phyloP scores from a whole-genome alignment of 2,113 vertebrate genomes.

The Labrus mixtus region DNA sequence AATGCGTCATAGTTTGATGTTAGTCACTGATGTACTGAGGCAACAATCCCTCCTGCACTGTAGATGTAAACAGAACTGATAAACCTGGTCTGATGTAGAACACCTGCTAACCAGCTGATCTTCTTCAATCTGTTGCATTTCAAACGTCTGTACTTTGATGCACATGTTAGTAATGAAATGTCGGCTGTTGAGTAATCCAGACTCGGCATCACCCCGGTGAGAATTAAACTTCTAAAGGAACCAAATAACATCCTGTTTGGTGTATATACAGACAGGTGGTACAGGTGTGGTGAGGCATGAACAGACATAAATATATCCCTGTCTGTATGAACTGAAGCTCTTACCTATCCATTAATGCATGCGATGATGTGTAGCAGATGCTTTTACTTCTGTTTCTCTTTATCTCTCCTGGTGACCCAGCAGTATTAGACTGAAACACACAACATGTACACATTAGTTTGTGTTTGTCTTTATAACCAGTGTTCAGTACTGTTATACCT shows the following conservation, averaged over 20 bases:
- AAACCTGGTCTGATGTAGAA: constrained; percentile 8
- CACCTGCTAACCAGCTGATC: not conserved
- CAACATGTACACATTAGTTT: constrained; percentile 4
- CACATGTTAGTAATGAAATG: not conserved
- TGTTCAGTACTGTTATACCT: not conserved
- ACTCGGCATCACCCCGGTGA: not conserved
- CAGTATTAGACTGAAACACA: constrained; percentile 84
- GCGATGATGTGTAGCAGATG: constrained; percentile 82
- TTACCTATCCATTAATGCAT: constrained; percentile 88
- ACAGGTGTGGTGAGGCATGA: not conserved
- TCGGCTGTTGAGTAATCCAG: not conserved
- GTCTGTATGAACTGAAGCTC: constrained; percentile 11
- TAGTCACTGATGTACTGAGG: not conserved
- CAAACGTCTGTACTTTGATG: not conserved
- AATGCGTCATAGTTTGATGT: not conserved
- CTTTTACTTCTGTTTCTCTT: constrained; percentile 87
- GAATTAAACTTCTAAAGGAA: not conserved
- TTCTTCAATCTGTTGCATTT: not conserved
- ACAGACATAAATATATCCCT: not conserved
- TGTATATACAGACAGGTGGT: not conserved
- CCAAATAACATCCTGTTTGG: not conserved
- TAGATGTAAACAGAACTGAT: not conserved
- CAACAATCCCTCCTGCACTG: not conserved
- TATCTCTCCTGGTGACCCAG: constrained; percentile 78
- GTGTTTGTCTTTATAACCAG: not conserved